Percentiles rank a stretch among this genome's conserved stretches.
These are phyloP conservation scores for Ailurus styani DNA, from an alignment of 2,113 vertebrate genomes.

Conservation along the genomic window DNA sequence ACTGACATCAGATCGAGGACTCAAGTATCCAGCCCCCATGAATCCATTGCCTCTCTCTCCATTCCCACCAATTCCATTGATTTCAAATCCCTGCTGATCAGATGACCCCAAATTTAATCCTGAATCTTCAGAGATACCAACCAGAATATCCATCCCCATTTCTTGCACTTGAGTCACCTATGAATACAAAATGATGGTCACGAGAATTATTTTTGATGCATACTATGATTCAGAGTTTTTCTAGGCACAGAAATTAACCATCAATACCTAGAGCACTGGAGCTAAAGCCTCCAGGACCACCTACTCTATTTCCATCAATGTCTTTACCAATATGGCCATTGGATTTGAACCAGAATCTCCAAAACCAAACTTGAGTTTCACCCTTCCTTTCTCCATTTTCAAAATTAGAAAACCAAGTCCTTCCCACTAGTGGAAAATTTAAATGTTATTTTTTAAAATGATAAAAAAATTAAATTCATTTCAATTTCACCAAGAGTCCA, in stretches of 20 bases:
- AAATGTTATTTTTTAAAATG: background rate
- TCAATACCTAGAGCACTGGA: background rate
- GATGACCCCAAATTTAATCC: background rate
- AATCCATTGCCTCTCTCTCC: background rate
- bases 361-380: background rate
- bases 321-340: background rate
- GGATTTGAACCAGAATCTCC: background rate
- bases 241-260: background rate
- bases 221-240: background rate
- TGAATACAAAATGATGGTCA: conserved; percentile 12
- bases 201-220: background rate
- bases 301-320: background rate
- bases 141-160: background rate
- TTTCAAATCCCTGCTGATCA: background rate
- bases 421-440: background rate
- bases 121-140: background rate
- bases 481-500: background rate
- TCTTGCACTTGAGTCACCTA: background rate
- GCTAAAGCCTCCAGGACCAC: background rate
- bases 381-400: background rate
- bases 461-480: background rate
- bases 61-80: background rate
- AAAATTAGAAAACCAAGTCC: background rate
- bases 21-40: background rate
- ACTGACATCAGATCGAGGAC: background rate